Percentiles rank a stretch among this genome's conserved stretches.
These are phyloP conservation scores for Hybognathus amarus DNA, from an alignment of 2,797 vertebrate genomes.

Conservation along the genomic window DNA sequence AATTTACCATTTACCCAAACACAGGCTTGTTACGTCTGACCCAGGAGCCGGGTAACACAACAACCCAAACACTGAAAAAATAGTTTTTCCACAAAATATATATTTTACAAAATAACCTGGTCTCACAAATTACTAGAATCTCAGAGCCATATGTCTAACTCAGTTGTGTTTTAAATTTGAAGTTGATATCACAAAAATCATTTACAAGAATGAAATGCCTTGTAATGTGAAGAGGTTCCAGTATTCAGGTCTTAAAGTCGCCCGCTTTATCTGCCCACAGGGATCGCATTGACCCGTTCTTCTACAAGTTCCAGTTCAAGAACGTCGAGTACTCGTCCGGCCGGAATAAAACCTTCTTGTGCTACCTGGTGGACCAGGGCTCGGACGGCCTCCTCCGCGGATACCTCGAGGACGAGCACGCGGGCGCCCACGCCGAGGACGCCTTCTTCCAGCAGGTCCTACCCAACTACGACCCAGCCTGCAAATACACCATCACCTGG, in stretches of 20 bases:
- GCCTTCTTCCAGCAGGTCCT: constrained; percentile 88
- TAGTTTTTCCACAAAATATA: background rate
- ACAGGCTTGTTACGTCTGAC: too few relatives aligned
- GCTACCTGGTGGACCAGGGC: constrained; percentile 85
- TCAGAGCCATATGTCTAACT: background rate
- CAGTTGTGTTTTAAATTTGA: background rate
- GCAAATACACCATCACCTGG: constrained; percentile 86
- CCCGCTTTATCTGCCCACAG: constrained; percentile 64
- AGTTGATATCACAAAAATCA: background rate
- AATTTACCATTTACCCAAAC: too few relatives aligned
- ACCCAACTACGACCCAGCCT: constrained; percentile 72
- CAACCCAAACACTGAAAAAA: too few relatives aligned
- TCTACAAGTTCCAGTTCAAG: constrained; percentile 94
- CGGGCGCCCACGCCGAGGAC: constrained; percentile 83
- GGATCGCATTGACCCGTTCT: constrained; percentile 87
- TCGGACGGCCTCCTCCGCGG: constrained; percentile 76
- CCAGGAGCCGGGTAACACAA: too few relatives aligned
- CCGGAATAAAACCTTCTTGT: constrained; percentile 94
- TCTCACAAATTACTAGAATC: background rate
- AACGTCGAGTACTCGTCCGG: constrained; percentile 96
- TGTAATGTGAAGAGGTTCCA: background rate
- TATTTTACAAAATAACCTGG: background rate
- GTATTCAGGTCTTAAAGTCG: background rate
- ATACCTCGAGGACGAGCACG: constrained; percentile 91
- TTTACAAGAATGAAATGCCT: too few relatives aligned